A percentile compares a stretch with the other conserved stretches of the same genome.
Conservation (phyloP, 2,888 invertebrate species). For the Diabrotica balteata region DNA sequence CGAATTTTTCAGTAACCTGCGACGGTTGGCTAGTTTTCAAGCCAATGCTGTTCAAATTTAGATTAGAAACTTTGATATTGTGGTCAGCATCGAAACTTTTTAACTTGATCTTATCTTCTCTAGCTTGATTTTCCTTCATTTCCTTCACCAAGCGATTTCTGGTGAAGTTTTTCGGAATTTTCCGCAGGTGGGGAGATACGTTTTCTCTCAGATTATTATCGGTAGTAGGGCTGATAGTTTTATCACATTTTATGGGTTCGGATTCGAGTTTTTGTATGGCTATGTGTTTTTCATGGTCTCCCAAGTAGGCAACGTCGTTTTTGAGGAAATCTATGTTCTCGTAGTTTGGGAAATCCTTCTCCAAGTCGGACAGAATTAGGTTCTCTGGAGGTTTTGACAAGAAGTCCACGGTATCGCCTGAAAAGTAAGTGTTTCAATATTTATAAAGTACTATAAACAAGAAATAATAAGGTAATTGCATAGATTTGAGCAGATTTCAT, state of each 20-base stretch:
- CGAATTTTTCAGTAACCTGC: slow-evolving; percentile 54
- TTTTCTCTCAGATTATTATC: slow-evolving; percentile 47
- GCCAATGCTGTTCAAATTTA: slow-evolving; percentile 51
- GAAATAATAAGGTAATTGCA: no score
- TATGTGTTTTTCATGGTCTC: slow-evolving; percentile 42
- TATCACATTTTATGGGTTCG: slow-evolving; percentile 27
- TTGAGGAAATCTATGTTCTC: slow-evolving; percentile 56
- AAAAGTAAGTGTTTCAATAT: not conserved
- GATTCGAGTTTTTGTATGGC: slow-evolving; percentile 41
- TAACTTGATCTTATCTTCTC: slow-evolving; percentile 37
- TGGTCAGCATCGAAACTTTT: slow-evolving; percentile 40
- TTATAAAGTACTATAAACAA: no score
- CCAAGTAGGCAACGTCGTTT: slow-evolving; percentile 52
- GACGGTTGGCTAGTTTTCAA: slow-evolving; percentile 46
- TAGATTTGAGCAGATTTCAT: no score
- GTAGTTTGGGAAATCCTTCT: slow-evolving; percentile 49
- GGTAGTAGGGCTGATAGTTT: slow-evolving; percentile 1
- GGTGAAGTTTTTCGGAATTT: slow-evolving; percentile 58
- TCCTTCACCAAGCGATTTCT: slow-evolving; percentile 54
- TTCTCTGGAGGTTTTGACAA: slow-evolving; percentile 9
- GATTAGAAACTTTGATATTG: slow-evolving; percentile 43
- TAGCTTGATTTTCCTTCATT: slow-evolving; percentile 38
- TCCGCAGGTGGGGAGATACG: slow-evolving; percentile 49
- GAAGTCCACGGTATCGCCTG: slow-evolving; percentile 2
- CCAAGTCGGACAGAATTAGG: not conserved